Conservation (phyloP, 2,113 vertebrate genomes). For the Campylorhamphus procurvoides region DNA sequence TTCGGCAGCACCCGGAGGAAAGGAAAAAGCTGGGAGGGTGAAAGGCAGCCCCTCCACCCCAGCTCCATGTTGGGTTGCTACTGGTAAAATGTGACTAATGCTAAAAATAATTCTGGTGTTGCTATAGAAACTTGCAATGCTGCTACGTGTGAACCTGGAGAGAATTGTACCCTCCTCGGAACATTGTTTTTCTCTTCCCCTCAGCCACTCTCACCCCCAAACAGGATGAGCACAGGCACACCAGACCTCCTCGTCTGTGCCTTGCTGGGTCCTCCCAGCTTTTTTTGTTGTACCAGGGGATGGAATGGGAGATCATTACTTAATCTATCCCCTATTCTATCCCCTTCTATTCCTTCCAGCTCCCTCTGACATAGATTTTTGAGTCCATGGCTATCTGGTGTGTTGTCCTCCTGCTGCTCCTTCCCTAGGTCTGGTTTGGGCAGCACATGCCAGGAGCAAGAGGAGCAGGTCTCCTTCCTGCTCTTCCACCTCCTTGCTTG, state of each 20-base stretch:
- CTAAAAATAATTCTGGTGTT: constrained; percentile 82
- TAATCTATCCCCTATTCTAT: neutral
- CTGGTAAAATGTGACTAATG: constrained; percentile 71
- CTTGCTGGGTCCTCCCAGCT: neutral
- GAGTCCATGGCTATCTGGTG: neutral
- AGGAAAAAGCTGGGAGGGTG: neutral
- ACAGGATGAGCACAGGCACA: neutral
- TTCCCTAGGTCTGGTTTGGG: neutral
- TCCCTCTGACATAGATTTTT: neutral
- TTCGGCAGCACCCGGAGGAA: neutral
- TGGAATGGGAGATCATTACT: neutral
- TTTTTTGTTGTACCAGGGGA: neutral
- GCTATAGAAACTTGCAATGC: constrained; percentile 80
- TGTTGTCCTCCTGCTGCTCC: neutral
- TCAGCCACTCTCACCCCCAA: neutral
- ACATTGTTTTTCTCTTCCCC: constrained; percentile 73
- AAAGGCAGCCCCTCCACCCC: constrained; percentile 23
- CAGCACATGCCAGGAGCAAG: fast-evolving
- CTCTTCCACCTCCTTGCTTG: neutral
- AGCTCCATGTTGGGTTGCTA: constrained; percentile 65
- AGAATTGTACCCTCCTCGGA: constrained; percentile 62
- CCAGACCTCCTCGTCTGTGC: neutral
- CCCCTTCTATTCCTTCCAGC: neutral
- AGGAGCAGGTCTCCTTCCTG: neutral
- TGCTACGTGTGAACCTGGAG: constrained; percentile 78